These are phyloP conservation scores for Drosophila persimilis DNA, from an alignment of 1,140 invertebrate species.

Conservation along the genomic window DNA sequence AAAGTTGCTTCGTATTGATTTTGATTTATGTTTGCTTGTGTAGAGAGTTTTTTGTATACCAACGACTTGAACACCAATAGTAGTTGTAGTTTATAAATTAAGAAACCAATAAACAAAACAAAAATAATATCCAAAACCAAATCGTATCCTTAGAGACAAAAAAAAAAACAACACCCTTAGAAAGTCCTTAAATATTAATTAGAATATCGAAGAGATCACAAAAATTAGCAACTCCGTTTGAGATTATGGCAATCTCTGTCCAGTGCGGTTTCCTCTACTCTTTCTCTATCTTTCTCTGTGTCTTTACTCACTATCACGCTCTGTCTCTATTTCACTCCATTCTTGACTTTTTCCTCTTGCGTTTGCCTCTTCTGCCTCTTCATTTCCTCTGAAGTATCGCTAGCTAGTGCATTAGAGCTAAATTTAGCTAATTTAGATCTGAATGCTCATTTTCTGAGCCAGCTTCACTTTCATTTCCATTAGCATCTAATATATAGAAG, in stretches of 20 bases:
- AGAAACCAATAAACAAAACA: constrained; percentile 24
- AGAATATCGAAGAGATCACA: constrained; percentile 4
- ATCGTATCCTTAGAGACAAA: constrained; percentile 12
- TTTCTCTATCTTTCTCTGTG: not conserved
- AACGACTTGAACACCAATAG: constrained; percentile 53
- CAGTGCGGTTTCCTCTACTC: constrained; percentile 10
- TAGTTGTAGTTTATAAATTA: constrained; percentile 52
- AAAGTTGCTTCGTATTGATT: constrained; percentile 47
- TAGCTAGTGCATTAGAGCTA: too few relatives aligned
- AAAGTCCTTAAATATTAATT: constrained; percentile 5
- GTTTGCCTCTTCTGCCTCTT: constrained; percentile 25
- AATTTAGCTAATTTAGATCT: too few relatives aligned
- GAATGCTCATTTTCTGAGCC: not conserved
- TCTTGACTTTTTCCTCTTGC: constrained; percentile 2
- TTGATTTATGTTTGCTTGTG: constrained; percentile 57
- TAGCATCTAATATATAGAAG: not conserved
- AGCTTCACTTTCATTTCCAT: constrained; percentile 3
- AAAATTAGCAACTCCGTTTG: constrained; percentile 16
- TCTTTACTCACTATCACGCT: not conserved
- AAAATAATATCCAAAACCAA: constrained; percentile 14
- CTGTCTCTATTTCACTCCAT: constrained; percentile 10
- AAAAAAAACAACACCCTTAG: constrained; percentile 3
- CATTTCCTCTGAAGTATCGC: constrained; percentile 33
- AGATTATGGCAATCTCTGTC: constrained; percentile 19
- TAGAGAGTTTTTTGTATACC: constrained; percentile 55